Conservation (phyloP, 2,888 invertebrate species). For the Epinotia ramella region DNA sequence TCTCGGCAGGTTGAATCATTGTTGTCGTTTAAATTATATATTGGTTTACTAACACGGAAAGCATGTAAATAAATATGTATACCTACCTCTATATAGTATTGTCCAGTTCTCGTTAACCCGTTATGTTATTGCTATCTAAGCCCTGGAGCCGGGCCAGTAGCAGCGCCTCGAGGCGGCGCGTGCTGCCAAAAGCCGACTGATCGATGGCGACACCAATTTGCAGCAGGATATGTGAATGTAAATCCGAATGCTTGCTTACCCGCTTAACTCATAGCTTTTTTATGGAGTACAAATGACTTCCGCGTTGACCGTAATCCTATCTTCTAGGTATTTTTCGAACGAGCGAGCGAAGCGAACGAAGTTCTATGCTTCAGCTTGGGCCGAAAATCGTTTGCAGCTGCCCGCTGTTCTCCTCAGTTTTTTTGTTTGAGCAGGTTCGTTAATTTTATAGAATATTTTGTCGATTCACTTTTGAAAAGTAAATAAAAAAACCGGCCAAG, state of each 20-base stretch:
- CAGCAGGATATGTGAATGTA: conserved; percentile 48
- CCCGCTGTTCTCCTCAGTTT: no score
- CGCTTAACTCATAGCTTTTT: neutral
- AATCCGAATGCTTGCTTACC: conserved; percentile 10
- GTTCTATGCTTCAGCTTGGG: no score
- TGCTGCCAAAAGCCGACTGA: conserved; percentile 55
- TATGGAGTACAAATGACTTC: neutral
- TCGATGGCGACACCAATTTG: conserved; percentile 53
- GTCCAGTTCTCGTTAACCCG: conserved; percentile 35
- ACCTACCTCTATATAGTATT: conserved; percentile 6
- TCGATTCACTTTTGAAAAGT: no score
- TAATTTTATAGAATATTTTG: no score
- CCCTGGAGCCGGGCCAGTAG: conserved; percentile 54
- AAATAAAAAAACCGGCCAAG: no score
- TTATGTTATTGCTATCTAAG: conserved; percentile 41
- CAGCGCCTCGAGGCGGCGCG: conserved; percentile 51
- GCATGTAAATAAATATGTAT: neutral
- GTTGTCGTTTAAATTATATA: neutral
- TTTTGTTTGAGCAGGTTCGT: no score
- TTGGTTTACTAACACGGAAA: neutral
- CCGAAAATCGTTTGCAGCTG: no score
- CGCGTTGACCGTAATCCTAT: neutral
- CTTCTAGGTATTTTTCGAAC: neutral
- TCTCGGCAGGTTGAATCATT: no score
- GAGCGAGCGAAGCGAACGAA: no score